phyloP scores from a whole-genome alignment of 2,888 invertebrate species.

The Tholera decimalis region DNA sequence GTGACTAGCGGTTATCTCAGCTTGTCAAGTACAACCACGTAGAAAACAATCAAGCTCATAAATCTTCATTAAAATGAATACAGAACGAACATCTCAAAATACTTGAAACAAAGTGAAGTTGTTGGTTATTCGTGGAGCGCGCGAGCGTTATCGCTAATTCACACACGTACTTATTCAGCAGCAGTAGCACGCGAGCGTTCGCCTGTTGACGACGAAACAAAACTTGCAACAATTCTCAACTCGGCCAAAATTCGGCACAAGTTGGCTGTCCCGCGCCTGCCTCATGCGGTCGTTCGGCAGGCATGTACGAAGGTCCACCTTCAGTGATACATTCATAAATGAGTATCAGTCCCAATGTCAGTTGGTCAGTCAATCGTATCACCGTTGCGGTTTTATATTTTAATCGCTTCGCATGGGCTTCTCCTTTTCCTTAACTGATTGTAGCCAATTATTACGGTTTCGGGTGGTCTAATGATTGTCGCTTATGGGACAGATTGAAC shows the following conservation, averaged over 20 bases:
- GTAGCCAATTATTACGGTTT: background rate
- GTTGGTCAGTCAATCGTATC: background rate
- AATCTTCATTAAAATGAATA: slow-evolving; percentile 9
- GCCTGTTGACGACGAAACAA: slow-evolving; percentile 30
- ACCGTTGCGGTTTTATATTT: background rate
- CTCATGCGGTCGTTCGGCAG: background rate
- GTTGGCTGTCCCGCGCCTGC: slow-evolving; percentile 1
- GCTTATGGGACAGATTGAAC: background rate
- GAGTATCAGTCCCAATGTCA: background rate
- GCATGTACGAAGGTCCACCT: slow-evolving; percentile 11
- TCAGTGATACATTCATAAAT: background rate
- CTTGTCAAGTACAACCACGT: background rate
- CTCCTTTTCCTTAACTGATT: too few relatives aligned
- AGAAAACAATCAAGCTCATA: background rate
- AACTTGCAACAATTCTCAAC: slow-evolving; percentile 45
- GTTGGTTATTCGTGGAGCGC: background rate
- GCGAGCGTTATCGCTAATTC: slow-evolving; percentile 11
- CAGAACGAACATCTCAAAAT: background rate
- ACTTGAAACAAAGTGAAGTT: background rate
- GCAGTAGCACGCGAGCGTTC: slow-evolving; percentile 2
- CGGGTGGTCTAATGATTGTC: too few relatives aligned
- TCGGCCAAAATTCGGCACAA: slow-evolving; percentile 29
- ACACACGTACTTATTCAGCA: background rate
- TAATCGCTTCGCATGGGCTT: too few relatives aligned
- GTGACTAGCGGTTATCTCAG: background rate